Conservation (phyloP, 2,797 vertebrate genomes). For the Glossophaga mutica region DNA sequence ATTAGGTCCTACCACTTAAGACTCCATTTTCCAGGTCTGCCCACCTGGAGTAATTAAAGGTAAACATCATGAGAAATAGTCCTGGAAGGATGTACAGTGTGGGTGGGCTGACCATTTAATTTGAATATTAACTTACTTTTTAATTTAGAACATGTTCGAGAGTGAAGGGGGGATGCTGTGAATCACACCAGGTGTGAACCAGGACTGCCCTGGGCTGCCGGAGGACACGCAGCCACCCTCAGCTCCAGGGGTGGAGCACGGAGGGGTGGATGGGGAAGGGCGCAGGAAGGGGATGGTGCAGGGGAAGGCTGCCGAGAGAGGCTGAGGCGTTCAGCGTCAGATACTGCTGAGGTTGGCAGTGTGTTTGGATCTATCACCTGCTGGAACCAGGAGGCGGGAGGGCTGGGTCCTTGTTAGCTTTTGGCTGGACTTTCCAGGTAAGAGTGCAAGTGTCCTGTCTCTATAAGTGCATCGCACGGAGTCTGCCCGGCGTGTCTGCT, state of each 20-base stretch:
- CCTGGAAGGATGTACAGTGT: background rate
- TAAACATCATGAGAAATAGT: background rate
- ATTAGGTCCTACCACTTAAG: background rate
- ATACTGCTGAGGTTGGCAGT: background rate
- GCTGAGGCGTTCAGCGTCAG: background rate
- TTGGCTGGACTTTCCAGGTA: background rate
- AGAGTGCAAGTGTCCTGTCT: background rate
- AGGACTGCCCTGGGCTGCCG: background rate
- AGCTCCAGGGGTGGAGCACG: background rate
- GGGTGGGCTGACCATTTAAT: background rate
- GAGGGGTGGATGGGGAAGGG: too few relatives aligned
- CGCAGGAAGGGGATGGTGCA: background rate
- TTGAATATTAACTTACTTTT: background rate
- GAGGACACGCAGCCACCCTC: background rate
- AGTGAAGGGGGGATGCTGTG: background rate
- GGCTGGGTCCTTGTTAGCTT: background rate
- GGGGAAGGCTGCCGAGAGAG: background rate
- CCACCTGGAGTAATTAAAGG: background rate
- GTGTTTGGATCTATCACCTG: background rate
- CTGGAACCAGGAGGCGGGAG: background rate
- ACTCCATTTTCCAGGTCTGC: background rate
- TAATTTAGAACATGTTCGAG: background rate
- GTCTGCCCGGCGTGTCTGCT: accelerated
- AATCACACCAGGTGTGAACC: background rate
- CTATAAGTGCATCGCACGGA: background rate